Conservation (phyloP, 2,113 vertebrate genomes). For the Rhagologus leucostigma region DNA sequence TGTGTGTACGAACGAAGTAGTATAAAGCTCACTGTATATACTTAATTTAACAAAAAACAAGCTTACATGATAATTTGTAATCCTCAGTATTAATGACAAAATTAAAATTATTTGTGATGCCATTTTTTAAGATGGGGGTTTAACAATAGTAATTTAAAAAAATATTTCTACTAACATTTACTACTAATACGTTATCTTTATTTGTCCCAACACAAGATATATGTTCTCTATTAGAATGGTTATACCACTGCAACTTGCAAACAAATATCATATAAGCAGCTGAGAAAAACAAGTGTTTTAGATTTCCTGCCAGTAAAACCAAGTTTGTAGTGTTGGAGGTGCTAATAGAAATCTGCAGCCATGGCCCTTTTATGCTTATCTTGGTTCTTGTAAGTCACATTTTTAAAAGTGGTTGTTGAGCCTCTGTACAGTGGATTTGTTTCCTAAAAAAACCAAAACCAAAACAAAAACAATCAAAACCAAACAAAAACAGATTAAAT, state of each 20-base stretch:
- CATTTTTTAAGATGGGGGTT: background rate
- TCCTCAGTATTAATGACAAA: background rate
- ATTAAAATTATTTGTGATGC: background rate
- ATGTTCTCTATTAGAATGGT: background rate
- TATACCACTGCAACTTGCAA: background rate
- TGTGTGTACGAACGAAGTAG: background rate
- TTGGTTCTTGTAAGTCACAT: conserved; percentile 88
- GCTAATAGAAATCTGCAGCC: conserved; percentile 69
- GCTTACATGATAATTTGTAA: conserved; percentile 4
- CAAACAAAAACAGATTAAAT: background rate
- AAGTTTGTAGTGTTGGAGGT: background rate
- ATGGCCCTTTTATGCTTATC: conserved; percentile 75
- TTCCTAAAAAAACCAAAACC: conserved; percentile 72
- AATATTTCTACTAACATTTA: conserved; percentile 25
- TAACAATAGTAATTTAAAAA: background rate
- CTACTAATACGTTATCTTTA: background rate
- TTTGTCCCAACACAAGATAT: background rate
- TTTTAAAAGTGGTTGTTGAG: conserved; percentile 95
- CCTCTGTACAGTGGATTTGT: conserved; percentile 95
- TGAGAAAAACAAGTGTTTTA: conserved; percentile 27
- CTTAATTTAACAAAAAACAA: background rate
- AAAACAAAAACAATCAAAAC: background rate
- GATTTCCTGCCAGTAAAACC: conserved; percentile 18
- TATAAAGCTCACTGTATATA: conserved; percentile 22
- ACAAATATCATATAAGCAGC: conserved; percentile 3